Conservation (phyloP, 1,140 invertebrate species). For the Drosophila tropicalis region DNA sequence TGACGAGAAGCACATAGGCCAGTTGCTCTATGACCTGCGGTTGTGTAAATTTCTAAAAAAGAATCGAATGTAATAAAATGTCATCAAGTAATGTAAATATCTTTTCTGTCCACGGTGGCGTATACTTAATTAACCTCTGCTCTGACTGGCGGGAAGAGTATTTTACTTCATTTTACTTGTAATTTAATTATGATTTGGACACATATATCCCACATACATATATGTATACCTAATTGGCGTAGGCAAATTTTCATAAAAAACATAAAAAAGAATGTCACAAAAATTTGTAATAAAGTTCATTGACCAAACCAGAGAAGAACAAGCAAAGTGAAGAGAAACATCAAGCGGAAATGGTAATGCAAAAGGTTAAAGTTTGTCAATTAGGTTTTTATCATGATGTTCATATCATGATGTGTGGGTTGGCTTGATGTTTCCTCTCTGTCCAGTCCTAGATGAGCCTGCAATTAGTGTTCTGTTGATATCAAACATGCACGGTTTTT, state of each 20-base stretch:
- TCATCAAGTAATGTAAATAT: conserved; percentile 35
- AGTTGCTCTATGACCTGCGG: conserved; percentile 87
- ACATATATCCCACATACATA: too few species aligned
- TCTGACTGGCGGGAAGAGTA: conserved; percentile 34
- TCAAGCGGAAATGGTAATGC: background rate
- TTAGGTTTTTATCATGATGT: conserved; percentile 43
- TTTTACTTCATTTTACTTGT: conserved; percentile 31
- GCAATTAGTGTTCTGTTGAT: conserved; percentile 46
- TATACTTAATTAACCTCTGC: conserved; percentile 76
- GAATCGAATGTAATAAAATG: conserved; percentile 13
- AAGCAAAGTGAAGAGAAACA: background rate
- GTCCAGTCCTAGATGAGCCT: conserved; percentile 36
- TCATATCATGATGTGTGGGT: background rate
- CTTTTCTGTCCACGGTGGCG: conserved; percentile 35
- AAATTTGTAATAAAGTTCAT: conserved; percentile 15
- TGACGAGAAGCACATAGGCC: conserved; percentile 90
- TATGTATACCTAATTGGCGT: conserved; percentile 31
- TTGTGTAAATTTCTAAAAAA: conserved; percentile 85
- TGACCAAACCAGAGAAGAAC: background rate
- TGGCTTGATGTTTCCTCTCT: too few species aligned
- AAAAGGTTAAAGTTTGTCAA: conserved; percentile 39
- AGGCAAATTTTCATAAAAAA: conserved; percentile 24
- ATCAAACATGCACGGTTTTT: conserved; percentile 35
- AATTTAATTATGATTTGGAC: conserved; percentile 57
- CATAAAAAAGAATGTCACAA: background rate